Evolutionary conservation across 35 echinoderm and acorn worm genomes (phyloP), one percentile per base, ranked within the genome.

Genomic region (Diadema setosum): DNA sequence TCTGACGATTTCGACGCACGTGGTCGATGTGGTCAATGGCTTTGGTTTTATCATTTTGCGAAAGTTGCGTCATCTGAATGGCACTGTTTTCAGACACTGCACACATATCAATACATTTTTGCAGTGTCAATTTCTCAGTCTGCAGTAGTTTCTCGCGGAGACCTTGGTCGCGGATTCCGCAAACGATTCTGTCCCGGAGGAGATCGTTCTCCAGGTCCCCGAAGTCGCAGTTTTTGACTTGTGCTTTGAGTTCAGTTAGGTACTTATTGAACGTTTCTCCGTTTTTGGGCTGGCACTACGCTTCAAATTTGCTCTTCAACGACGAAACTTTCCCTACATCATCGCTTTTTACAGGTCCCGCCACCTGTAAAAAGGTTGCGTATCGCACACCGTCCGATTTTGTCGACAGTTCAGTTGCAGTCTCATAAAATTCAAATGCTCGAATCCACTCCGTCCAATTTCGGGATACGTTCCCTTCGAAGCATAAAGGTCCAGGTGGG

Each of bases 201-300:
- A n/a, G n/a, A n/a, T n/a, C n/a, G n/a, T n/a, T n/a, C n/a, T n/a
- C n/a, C n/a, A n/a, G n/a, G n/a, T n/a, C n/a, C n/a, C n/a, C 37
- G 39, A 85, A 91, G 2, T 85, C 31, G 49, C 89, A 86, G 43
- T 70, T 85, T 39, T 70, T 91, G 42, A 80, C 34, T 1, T 85
- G 46, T 26, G 45, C 21, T 9, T 65, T 5, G 4, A 91, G 32
- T 7, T 84, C 59, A 17, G 69, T 74, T 0, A 91, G 39, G 56
- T 85, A 91, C 45, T 84, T 43, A 21, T 74, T n/a, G n/a, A n/a
- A n/a, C n/a, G n/a, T n/a, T n/a, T n/a, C n/a, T n/a, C n/a, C n/a
- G n/a, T n/a, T n/a, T n/a, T n/a, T n/a, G n/a, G n/a, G n/a, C n/a
- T n/a, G n/a, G n/a, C n/a, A n/a, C n/a, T n/a, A n/a, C n/a, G n/a